Evolutionary conservation across 92 coral and sea anemone genomes (phyloP).

Genomic region (Anthopleura xanthogrammica): DNA sequence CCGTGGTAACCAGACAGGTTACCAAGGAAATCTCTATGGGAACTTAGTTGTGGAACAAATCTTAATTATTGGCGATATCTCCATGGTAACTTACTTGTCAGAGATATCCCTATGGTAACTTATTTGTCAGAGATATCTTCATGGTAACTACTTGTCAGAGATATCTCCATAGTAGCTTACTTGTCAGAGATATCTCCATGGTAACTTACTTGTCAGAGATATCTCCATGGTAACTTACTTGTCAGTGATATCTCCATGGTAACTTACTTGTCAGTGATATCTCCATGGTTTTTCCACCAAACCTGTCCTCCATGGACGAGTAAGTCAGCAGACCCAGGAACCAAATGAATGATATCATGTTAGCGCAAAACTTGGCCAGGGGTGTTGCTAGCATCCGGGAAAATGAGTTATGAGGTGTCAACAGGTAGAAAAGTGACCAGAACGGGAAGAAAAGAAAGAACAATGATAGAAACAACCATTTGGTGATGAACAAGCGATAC

Average conservation of each 20-base stretch:
- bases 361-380: constrained; percentile 69
- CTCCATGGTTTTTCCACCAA: constrained; percentile 32
- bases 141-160: too few species aligned
- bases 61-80: too few species aligned
- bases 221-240: too few species aligned
- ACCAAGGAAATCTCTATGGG: not conserved
- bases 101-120: not conserved
- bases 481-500: constrained; percentile 40
- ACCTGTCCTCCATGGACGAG: constrained; percentile 61
- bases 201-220: too few species aligned
- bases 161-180: not conserved
- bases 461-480: constrained; percentile 28
- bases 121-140: not conserved
- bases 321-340: constrained; percentile 56
- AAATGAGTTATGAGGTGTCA: constrained; percentile 45
- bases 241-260: too few species aligned
- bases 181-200: too few species aligned
- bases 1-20: not conserved
- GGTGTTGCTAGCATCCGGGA: constrained; percentile 60
- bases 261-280: constrained; percentile 23
- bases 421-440: constrained; percentile 54
- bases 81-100: not conserved
- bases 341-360: constrained; percentile 60
- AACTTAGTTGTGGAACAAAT: not conserved
- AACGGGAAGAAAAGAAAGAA: constrained; percentile 62